Evolutionary conservation across 2,888 invertebrate genomes (phyloP), one percentile per base, ranked within the genome.

Genomic region (Lutraria lutraria): DNA sequence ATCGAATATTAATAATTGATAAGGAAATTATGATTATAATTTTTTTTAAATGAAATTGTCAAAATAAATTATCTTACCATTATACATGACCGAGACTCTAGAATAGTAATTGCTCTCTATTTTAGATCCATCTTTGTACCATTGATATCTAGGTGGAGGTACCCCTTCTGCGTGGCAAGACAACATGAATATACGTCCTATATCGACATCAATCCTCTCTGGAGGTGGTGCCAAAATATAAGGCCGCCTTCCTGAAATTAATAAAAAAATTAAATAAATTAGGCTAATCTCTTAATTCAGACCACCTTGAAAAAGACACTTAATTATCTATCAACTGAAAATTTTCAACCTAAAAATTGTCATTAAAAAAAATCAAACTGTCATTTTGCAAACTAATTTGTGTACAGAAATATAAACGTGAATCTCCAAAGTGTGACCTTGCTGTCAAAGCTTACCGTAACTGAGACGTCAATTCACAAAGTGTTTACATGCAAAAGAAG

Each of bases 71-170:
- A 16, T 76, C 89, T 43, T 87, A 95, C 96, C 95, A 90, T 95
- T 95, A 13, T 93, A 89, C 12, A 96, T 91, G 12, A 94, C 92
- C 16, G 95, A 94, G 52, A 95, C 93, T 31, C 96, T 90, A 0
- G 93, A 91, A 52, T 93, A 94, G 63, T 90, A 88, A 6, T 83
- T 87, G 10, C 79, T 79, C 4, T 93, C 87, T 63, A 95, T 90
- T 85, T 94, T 94, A 16, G 90, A 92, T 10, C 96, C 96, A 87
- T 96, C 94, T 85, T 95, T 95, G 93, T 95, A 95, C 96, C 96
- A 96, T 52, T 93, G 93, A 8, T 95, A 92, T n/a, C 94, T 81
- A 6, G 96, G 96, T 12, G 94, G 92, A 10, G 96, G 96, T 63
- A 92, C 93, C 0, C 96, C 96, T 15, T 93, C 92, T 1, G 96